These are phyloP conservation scores for Lacerta viridis DNA, from an alignment of 2,797 vertebrate species.

Conservation along the genomic window DNA sequence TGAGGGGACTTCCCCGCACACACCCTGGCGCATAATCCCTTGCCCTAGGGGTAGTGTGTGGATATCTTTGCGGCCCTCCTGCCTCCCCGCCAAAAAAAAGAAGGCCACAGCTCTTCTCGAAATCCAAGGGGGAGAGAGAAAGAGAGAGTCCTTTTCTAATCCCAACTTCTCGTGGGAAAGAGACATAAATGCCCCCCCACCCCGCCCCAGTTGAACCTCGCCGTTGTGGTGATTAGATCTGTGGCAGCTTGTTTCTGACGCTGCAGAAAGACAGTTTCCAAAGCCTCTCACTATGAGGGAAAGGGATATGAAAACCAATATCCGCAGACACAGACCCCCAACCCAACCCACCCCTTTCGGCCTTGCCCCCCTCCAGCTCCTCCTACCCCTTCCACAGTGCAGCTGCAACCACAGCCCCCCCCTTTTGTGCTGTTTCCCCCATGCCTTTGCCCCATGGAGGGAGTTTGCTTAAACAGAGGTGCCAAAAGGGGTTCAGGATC, in stretches of 20 bases:
- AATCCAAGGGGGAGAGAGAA: not conserved
- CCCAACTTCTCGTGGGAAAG: not conserved
- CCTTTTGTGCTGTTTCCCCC: not conserved
- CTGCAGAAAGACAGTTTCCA: not conserved
- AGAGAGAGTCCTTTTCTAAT: not conserved
- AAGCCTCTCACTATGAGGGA: not conserved
- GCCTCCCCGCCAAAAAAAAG: not conserved
- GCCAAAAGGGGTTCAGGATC: not conserved
- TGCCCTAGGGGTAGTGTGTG: not conserved
- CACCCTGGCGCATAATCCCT: not conserved
- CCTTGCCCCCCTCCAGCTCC: slow-evolving; percentile 1
- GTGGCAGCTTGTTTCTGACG: not conserved
- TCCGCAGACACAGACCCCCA: not conserved
- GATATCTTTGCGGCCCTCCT: not conserved
- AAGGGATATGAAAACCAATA: not conserved
- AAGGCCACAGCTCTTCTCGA: not conserved
- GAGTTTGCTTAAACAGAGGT: not conserved
- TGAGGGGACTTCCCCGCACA: not conserved
- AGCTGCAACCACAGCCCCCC: not conserved
- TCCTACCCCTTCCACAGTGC: not conserved
- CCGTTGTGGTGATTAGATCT: not conserved
- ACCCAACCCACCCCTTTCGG: not conserved
- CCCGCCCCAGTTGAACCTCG: not conserved
- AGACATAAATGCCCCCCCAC: not conserved
- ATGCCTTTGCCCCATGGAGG: not conserved